Percentiles rank a stretch among this genome's conserved stretches.
Conservation (phyloP, 2,888 invertebrate species). For the Andrena praecox region DNA sequence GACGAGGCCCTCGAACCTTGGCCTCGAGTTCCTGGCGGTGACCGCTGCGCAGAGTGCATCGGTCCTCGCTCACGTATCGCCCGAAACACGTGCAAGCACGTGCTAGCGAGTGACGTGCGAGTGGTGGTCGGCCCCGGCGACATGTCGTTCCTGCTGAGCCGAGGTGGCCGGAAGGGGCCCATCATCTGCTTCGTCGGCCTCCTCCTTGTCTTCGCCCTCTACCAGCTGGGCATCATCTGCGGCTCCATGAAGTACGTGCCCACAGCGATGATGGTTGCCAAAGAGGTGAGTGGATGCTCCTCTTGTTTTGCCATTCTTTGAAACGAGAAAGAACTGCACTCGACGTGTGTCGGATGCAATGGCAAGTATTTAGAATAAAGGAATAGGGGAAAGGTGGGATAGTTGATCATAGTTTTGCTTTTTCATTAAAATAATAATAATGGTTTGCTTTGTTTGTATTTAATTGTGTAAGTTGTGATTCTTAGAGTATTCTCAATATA, state of each 20-base stretch:
- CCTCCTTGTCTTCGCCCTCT: conserved; percentile 82
- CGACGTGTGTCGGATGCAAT: too few species aligned
- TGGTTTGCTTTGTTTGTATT: too few species aligned
- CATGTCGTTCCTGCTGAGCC: conserved; percentile 84
- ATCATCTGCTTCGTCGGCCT: conserved; percentile 83
- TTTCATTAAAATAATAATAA: too few species aligned
- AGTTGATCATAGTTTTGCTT: too few species aligned
- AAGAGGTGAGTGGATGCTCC: conserved; percentile 80
- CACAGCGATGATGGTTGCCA: conserved; percentile 83
- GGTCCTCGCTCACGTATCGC: conserved; percentile 13
- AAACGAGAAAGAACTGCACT: too few species aligned
- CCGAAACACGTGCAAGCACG: conserved; percentile 46
- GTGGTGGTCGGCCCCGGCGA: conserved; percentile 31
- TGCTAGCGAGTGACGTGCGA: conserved; percentile 26
- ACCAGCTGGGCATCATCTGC: conserved; percentile 85
- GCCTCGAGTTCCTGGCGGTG: conserved; percentile 52
- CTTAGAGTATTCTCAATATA: too few species aligned
- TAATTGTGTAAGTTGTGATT: too few species aligned
- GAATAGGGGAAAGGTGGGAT: too few species aligned
- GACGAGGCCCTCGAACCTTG: conserved; percentile 67
- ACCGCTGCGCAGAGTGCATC: conserved; percentile 15
- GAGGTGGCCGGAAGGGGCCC: conserved; percentile 84
- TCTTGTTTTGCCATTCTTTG: background rate
- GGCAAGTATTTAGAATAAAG: too few species aligned
- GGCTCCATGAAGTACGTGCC: conserved; percentile 78